These are phyloP conservation scores for Listronotus bonariensis DNA, from an alignment of 1,140 invertebrate species.

Conservation along the genomic window DNA sequence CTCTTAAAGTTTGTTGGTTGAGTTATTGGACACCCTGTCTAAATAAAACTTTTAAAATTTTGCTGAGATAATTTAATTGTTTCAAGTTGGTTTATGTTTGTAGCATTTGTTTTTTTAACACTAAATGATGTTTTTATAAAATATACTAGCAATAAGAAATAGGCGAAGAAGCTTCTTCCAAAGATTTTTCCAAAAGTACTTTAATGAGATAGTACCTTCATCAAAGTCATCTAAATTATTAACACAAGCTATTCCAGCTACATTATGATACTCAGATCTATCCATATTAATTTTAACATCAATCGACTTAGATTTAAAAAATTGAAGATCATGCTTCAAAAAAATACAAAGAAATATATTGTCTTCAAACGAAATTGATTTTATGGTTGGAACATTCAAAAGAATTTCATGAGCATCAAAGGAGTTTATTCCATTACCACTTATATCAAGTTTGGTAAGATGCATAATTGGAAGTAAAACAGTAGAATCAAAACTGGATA, in stretches of 20 bases:
- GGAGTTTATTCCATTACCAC: slow-evolving; percentile 45
- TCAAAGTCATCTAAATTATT: slow-evolving; percentile 21
- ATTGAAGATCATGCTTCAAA: slow-evolving; percentile 42
- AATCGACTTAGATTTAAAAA: slow-evolving; percentile 42
- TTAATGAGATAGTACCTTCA: slow-evolving; percentile 18
- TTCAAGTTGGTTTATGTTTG: too few species aligned
- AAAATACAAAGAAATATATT: slow-evolving; percentile 46
- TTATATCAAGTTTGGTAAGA: too few species aligned
- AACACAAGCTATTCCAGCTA: slow-evolving; percentile 50
- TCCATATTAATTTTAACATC: slow-evolving; percentile 35
- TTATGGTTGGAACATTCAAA: slow-evolving; percentile 41
- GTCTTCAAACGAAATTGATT: slow-evolving; percentile 42
- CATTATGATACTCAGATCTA: slow-evolving; percentile 47
- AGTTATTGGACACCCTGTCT: too few species aligned
- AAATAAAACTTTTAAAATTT: too few species aligned
- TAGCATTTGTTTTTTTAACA: too few species aligned
- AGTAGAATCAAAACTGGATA: too few species aligned
- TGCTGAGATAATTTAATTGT: too few species aligned
- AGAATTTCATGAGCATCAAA: slow-evolving; percentile 43
- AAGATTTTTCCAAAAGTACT: slow-evolving; percentile 23
- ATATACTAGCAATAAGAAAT: slow-evolving; percentile 15
- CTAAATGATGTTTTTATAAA: too few species aligned
- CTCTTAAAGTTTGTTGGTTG: too few species aligned
- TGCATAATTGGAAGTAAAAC: too few species aligned
- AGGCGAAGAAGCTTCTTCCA: slow-evolving; percentile 11